Evolutionary conservation across 1,140 invertebrate species (phyloP), one percentile per base, ranked within the genome.

Genomic region (Eurosta solidaginis): DNA sequence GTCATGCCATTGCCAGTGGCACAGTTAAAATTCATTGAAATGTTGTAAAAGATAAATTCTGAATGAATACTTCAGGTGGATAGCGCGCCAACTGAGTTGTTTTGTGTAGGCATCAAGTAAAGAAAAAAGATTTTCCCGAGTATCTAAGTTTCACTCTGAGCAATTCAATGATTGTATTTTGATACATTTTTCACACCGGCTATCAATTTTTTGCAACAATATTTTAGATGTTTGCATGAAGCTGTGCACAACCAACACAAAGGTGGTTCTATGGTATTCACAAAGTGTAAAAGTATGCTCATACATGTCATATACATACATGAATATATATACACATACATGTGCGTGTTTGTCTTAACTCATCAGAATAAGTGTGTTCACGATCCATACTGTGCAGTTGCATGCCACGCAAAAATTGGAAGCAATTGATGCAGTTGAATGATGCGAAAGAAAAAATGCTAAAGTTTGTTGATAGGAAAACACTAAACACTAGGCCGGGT

Each of bases 371-470:
- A n/a, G n/a, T n/a, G n/a, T n/a, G n/a, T n/a, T 7, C 33, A 63
- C 33, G 20, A 20, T 68, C 40, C 40, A 42, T 20, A 33, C n/a
- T 42, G 59, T 29, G 33, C n/a, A 68, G 36, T 68, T 68, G 59
- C 59, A 68, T 68, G 59, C 33, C 59, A 68, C n/a, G 59, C 33
- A 40, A 20, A 68, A 68, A 68, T 68, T 68, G 33, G 59, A 68
- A 68, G 59, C 59, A 68, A 68, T 68, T 68, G 59, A 68, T 68
- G 59, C 33, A 9, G 59, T 68, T 68, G 59, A 68, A 59, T 59
- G 54, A 59, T 33, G 54, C 54, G 3, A 36, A n/a, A 5, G 59
- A 36, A 42, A 54, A 54, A 68, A 68, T 68, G n/a, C 59, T 22
- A 68, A 40, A 68, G 33, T 20, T 7, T 29, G 29, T 68, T 68